These are phyloP conservation scores for Oppia nitens DNA, from an alignment of 1,140 invertebrate genomes.

Conservation along the genomic window DNA sequence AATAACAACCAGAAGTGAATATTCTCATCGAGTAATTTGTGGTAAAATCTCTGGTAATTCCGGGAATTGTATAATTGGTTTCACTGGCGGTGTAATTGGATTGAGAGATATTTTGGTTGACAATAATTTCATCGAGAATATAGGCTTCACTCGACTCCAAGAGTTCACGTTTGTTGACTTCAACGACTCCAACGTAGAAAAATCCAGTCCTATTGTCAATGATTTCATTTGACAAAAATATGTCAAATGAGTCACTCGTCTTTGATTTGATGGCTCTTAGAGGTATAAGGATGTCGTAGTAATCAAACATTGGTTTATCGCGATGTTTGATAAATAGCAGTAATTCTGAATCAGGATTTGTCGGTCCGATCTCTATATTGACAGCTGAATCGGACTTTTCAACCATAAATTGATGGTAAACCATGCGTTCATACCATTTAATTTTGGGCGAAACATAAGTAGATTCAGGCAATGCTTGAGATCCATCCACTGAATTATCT, in stretches of 20 bases:
- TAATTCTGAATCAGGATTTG: constrained; percentile 18
- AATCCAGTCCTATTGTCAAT: constrained; percentile 24
- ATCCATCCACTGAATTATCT: neutral
- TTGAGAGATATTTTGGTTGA: constrained; percentile 15
- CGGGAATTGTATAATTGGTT: constrained; percentile 9
- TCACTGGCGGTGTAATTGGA: constrained; percentile 20
- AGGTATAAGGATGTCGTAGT: constrained; percentile 22
- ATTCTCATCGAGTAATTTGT: constrained; percentile 26
- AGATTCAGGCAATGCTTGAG: constrained; percentile 20
- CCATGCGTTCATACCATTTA: constrained; percentile 23
- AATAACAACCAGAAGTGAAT: constrained; percentile 26
- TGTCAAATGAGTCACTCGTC: constrained; percentile 19
- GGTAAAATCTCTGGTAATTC: constrained; percentile 20
- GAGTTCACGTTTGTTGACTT: constrained; percentile 18
- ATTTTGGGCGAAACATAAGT: constrained; percentile 18
- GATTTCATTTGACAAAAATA: constrained; percentile 22
- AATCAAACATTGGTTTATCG: constrained; percentile 21
- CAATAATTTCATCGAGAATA: constrained; percentile 19
- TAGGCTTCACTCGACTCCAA: constrained; percentile 7
- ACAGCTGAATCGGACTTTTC: constrained; percentile 24
- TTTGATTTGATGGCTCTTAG: constrained; percentile 16
- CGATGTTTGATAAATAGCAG: constrained; percentile 22
- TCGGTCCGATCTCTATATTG: constrained; percentile 24
- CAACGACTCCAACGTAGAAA: constrained; percentile 24
- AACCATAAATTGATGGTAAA: constrained; percentile 24